phyloP scores from a whole-genome alignment of 2,113 vertebrate genomes.

The Panurus biarmicus region DNA sequence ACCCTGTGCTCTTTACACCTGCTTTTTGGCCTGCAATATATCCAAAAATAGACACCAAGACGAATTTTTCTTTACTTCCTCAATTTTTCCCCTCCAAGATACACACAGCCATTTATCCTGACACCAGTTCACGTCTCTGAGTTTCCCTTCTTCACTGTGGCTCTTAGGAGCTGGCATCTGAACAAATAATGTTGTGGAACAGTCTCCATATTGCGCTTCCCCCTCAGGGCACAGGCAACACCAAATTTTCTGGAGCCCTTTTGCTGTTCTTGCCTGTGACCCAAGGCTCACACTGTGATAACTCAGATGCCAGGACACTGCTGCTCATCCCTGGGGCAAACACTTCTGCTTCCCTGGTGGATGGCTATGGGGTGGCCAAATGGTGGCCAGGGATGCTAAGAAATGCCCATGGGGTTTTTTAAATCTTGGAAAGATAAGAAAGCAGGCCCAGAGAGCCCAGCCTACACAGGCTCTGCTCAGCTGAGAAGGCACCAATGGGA shows the following conservation, averaged over 20 bases:
- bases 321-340: neutral
- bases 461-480: neutral
- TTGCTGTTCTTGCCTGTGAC: neutral
- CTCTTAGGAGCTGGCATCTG: neutral
- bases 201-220: neutral
- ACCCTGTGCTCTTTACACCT: neutral
- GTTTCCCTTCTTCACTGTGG: neutral
- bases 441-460: neutral
- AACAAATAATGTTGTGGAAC: neutral
- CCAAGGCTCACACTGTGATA: neutral
- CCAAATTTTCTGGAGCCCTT: neutral
- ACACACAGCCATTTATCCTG: neutral
- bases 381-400: neutral
- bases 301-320: rapidly evolving
- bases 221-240: neutral
- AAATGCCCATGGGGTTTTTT: neutral
- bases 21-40: neutral
- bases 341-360: neutral
- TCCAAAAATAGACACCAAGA: neutral
- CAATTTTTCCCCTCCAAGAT: neutral
- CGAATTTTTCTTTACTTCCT: neutral
- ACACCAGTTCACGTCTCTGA: neutral
- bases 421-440: neutral
- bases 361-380: neutral
- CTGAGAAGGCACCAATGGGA: neutral